Evolutionary conservation across 2,797 vertebrate genomes (phyloP).

Genomic region (Anguilla marmorata): DNA sequence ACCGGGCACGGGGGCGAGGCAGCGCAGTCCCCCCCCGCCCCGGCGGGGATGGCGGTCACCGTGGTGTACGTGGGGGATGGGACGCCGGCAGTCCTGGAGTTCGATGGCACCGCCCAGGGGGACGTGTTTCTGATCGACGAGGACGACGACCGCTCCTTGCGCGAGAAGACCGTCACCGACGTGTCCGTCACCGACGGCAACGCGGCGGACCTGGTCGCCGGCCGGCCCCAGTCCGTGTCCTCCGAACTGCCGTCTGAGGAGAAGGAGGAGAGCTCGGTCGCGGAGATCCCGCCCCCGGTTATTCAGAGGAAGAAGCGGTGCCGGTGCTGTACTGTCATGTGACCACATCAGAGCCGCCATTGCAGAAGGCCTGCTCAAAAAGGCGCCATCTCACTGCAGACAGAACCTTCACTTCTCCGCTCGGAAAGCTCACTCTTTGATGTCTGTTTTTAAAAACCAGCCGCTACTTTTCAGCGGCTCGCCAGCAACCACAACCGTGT

Average conservation of each 20-base stretch:
- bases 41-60: conserved; percentile 73
- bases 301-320: conserved; percentile 48
- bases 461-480: neutral
- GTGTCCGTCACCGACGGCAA: conserved; percentile 85
- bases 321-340: conserved; percentile 66
- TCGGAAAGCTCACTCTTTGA: neutral
- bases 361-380: neutral
- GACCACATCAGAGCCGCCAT: conserved; percentile 41
- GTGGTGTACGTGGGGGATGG: conserved; percentile 90
- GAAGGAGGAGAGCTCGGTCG: conserved; percentile 62
- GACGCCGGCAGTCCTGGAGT: conserved; percentile 78
- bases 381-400: neutral
- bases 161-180: conserved; percentile 92
- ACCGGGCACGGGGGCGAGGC: conserved; percentile 66
- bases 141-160: conserved; percentile 88
- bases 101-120: conserved; percentile 81
- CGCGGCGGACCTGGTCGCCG: conserved; percentile 88
- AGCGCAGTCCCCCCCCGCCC: conserved; percentile 67
- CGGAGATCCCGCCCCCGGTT: conserved; percentile 38
- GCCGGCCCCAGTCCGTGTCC: conserved; percentile 79
- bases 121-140: conserved; percentile 92
- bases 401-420: neutral
- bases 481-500: neutral
- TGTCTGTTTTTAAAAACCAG: neutral
- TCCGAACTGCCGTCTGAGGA: conserved; percentile 84